These are phyloP conservation scores for Agapornis roseicollis DNA, from an alignment of 2,113 vertebrate genomes.

Conservation along the genomic window DNA sequence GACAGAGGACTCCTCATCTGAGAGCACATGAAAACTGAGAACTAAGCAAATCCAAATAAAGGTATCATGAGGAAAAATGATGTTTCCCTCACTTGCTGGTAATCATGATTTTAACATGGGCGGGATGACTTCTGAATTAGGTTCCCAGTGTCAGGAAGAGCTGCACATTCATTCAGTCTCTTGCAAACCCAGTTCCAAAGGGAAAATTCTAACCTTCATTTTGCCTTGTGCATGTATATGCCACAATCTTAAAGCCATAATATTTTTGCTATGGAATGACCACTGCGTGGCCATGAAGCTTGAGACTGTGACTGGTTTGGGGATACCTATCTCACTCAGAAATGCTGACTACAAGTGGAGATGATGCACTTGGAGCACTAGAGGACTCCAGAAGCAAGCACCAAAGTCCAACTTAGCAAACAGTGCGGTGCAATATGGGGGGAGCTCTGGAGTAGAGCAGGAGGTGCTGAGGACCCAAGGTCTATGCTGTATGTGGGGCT, in stretches of 20 bases:
- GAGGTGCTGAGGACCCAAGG: background rate
- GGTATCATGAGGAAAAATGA: background rate
- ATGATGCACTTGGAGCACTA: background rate
- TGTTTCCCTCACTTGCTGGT: background rate
- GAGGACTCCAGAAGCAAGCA: background rate
- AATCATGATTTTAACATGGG: background rate
- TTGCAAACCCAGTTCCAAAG: background rate
- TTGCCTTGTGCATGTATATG: background rate
- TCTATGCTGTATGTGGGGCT: background rate
- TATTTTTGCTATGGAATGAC: background rate
- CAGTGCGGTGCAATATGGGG: fast-evolving
- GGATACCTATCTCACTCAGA: background rate
- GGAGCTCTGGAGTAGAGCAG: background rate
- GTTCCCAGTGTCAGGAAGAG: background rate
- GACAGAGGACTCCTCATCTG: background rate
- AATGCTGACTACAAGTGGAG: background rate
- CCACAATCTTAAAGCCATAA: background rate
- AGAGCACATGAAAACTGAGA: background rate
- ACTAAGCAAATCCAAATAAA: background rate
- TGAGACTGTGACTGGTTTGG: background rate
- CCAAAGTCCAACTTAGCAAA: background rate
- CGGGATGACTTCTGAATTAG: background rate
- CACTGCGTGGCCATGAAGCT: background rate
- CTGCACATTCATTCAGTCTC: background rate
- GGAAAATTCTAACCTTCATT: background rate